Evolutionary conservation across 2,797 vertebrate species (phyloP).

Genomic region (Sus cebifrons): DNA sequence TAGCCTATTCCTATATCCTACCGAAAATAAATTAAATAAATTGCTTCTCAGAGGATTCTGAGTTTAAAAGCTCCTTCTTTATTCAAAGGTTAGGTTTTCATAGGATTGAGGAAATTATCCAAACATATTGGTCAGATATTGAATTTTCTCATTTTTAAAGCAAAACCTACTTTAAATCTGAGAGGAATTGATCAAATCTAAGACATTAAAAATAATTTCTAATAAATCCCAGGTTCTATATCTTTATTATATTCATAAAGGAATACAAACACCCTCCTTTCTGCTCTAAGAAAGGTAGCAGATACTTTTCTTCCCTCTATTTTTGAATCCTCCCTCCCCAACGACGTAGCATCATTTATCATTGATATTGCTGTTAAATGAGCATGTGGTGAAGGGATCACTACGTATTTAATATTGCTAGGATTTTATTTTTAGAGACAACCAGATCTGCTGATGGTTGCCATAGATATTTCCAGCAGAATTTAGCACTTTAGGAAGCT

Average conservation of each 20-base stretch:
- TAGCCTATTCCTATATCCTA: neutral
- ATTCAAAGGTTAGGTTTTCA: constrained; percentile 24
- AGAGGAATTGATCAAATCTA: neutral
- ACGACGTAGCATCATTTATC: neutral
- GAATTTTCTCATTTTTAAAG: constrained; percentile 66
- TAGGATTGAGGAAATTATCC: neutral
- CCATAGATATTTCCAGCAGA: constrained; percentile 89
- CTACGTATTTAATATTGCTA: constrained; percentile 81
- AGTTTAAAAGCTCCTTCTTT: constrained; percentile 55
- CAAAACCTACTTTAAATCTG: constrained; percentile 43
- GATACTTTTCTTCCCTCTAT: neutral
- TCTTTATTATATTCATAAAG: constrained; percentile 42
- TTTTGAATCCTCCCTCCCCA: neutral
- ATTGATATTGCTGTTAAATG: neutral
- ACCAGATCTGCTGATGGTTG: constrained; percentile 85
- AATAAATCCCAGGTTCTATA: neutral
- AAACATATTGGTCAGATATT: constrained; percentile 19
- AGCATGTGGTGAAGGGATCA: constrained; percentile 9
- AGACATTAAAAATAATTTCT: constrained; percentile 45
- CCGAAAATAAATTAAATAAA: constrained; percentile 55
- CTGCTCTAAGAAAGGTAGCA: neutral
- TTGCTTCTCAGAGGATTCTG: constrained; percentile 33
- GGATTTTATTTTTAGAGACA: constrained; percentile 84
- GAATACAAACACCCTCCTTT: neutral
- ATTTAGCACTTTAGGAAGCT: constrained; percentile 78